Conservation (phyloP, 2,113 vertebrate genomes). For the Motacilla alba region DNA sequence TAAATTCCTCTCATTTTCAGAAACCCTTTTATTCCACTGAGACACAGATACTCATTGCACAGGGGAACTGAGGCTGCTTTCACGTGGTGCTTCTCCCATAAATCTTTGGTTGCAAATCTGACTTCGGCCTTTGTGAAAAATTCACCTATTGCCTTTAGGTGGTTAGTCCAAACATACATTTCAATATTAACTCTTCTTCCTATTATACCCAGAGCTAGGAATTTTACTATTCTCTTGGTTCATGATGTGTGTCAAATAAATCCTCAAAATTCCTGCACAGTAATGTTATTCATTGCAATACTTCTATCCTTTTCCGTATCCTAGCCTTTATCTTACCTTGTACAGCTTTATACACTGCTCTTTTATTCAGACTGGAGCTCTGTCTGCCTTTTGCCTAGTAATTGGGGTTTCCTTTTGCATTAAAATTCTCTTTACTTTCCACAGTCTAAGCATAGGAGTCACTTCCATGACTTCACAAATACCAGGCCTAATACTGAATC, state of each 20-base stretch:
- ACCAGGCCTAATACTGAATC: not conserved
- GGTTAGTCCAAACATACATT: not conserved
- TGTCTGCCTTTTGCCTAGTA: not conserved
- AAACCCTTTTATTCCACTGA: not conserved
- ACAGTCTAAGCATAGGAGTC: not conserved
- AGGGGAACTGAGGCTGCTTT: not conserved
- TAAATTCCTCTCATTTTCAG: not conserved
- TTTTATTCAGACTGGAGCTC: not conserved
- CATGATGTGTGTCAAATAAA: not conserved
- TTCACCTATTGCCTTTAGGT: not conserved
- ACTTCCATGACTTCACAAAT: not conserved
- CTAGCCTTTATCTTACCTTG: not conserved
- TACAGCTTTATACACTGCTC: not conserved
- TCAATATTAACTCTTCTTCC: not conserved
- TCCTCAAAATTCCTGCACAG: not conserved
- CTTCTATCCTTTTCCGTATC: not conserved
- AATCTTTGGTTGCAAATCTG: not conserved
- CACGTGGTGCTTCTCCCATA: not conserved
- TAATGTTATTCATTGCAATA: not conserved
- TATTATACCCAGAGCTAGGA: not conserved
- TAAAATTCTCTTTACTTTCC: not conserved
- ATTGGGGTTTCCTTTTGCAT: not conserved
- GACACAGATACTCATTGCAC: fast-evolving
- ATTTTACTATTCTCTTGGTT: not conserved
- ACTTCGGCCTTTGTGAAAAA: not conserved